These are phyloP conservation scores for Crotalus tigris DNA, from an alignment of 2,113 vertebrate genomes.

Conservation along the genomic window DNA sequence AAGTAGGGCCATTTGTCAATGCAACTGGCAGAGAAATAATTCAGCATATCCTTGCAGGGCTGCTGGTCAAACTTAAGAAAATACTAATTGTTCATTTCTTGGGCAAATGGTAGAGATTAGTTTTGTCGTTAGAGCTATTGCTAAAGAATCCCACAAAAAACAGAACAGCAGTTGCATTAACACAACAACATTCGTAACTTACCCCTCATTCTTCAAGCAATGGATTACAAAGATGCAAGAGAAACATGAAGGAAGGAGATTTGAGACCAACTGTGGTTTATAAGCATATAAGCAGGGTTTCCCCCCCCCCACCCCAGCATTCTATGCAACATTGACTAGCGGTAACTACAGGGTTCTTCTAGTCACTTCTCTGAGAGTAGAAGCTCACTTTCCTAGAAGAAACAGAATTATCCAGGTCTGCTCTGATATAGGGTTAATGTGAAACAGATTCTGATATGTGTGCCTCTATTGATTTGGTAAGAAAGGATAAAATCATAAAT, in stretches of 20 bases:
- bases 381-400: neutral
- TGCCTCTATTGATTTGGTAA: neutral
- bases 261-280: neutral
- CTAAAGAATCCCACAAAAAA: neutral
- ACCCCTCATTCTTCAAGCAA: neutral
- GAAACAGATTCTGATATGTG: neutral
- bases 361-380: neutral
- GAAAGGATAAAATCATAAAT: neutral
- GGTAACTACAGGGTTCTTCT: neutral
- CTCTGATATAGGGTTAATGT: neutral
- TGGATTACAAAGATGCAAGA: neutral
- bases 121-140: neutral
- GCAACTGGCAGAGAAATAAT: neutral
- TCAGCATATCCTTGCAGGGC: neutral
- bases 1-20: constrained; percentile 25
- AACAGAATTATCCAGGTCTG: neutral
- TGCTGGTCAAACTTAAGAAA: neutral
- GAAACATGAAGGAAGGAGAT: neutral
- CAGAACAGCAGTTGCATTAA: neutral
- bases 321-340: neutral
- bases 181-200: neutral
- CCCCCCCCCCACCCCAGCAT: neutral
- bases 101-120: neutral
- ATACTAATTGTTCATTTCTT: neutral
- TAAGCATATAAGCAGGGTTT: neutral